A percentile compares a stretch with the other conserved stretches of the same genome.
phyloP scores from a whole-genome alignment of 2,797 vertebrate species.

The Amblyraja radiata region DNA sequence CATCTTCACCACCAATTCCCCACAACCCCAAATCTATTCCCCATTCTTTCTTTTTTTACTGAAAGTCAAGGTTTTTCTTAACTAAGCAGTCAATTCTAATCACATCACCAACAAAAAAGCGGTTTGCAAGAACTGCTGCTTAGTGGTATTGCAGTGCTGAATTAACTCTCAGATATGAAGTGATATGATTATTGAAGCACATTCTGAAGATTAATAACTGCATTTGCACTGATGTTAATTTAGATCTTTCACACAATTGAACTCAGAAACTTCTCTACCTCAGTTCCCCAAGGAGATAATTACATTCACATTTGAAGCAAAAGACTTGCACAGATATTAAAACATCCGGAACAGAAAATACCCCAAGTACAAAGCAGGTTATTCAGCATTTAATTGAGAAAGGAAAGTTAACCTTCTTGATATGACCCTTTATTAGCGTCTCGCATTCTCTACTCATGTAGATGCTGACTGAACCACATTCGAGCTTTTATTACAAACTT shows the following conservation, averaged over 20 bases:
- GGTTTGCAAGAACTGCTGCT: background rate
- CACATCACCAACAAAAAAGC: background rate
- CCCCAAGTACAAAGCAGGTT: background rate
- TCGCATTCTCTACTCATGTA: background rate
- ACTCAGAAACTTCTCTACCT: constrained; percentile 2
- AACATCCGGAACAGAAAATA: background rate
- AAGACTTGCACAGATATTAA: constrained; percentile 16
- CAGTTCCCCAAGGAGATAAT: constrained; percentile 22
- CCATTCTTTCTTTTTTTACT: background rate
- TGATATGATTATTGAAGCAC: background rate
- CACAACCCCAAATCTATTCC: background rate
- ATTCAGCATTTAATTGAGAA: constrained; percentile 9
- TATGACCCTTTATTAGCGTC: background rate
- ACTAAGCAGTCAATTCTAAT: background rate
- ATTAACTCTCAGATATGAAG: constrained; percentile 30
- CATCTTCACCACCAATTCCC: background rate
- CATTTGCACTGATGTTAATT: constrained; percentile 23
- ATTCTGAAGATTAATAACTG: constrained; percentile 8
- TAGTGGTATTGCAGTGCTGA: background rate
- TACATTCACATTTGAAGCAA: constrained; percentile 18
- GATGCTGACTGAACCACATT: background rate
- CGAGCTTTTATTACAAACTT: background rate
- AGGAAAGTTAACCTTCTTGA: background rate
- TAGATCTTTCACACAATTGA: constrained; percentile 16
- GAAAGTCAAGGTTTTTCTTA: background rate